Base-by-base conservation (phyloP, 1,140 invertebrate species). In the Pantala flavescens region DNA sequence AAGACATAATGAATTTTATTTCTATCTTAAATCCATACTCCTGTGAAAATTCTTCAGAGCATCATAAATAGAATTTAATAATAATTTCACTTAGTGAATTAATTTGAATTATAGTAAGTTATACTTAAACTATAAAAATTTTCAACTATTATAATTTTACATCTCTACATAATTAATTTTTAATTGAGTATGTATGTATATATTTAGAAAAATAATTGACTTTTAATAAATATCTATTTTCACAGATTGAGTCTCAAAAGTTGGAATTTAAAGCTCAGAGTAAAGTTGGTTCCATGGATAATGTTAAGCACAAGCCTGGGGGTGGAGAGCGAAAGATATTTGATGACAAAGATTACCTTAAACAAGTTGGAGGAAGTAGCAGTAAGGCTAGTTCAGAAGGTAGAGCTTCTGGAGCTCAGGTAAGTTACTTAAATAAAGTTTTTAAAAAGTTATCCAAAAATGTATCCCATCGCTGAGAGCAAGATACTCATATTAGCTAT, bases 321-420 rank as follows among this genome's bases (percentile, higher is more conserved):
- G 97, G 97, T 74, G 96, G 97, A 49, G 93, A 94, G 74, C 91
- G 92, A 82, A 94, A 94, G 85, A 95, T 96, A 80, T 97, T 96
- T 83, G 93, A 96, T 81, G 93, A 96, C 85, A 95, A 93, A 84
- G 93, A 94, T 76, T 98, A 98, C 86, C 88, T 96, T 79, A 91
- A 91, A 82, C 92, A 96, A 80, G 87, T 89, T 76, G 86, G 87
- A 72, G 87, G 87, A 76, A 81, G 85, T 76, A 86, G 86, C 74
- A 85, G 87, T 74, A 76, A 75, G 71, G 77, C 76, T 70, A 78
- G 73, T 71, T 79, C 79, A 19, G 79, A 80, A 73, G 78, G 78
- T n/a, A 55, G 74, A 24, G 76, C 76, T n/a, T 89, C 88, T 77
- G 86, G 88, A 78, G 87, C 89, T 77, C 89, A 90, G 88, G 49